Evolutionary conservation across 2,113 vertebrate genomes (phyloP).

Genomic region (Erythrocercus mccallii): DNA sequence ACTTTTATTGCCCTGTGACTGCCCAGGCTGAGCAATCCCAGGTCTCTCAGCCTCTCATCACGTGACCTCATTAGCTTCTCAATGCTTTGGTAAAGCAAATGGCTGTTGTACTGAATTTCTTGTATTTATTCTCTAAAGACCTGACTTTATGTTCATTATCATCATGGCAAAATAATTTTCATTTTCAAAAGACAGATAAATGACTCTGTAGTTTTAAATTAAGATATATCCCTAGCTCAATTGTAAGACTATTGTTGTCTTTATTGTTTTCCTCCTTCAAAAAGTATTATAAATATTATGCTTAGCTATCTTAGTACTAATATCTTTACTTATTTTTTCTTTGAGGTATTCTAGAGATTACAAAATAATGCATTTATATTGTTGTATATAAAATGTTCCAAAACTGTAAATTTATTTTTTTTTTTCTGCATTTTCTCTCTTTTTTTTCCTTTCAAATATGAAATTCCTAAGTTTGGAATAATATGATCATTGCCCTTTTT

Average conservation of each 20-base stretch:
- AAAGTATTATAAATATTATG: neutral
- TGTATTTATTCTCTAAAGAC: neutral
- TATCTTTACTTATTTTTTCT: neutral
- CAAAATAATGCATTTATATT: neutral
- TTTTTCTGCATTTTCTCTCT: neutral
- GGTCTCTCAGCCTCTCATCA: neutral
- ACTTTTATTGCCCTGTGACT: neutral
- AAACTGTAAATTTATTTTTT: neutral
- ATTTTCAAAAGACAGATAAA: neutral
- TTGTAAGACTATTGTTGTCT: neutral
- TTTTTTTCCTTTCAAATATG: neutral
- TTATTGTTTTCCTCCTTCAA: neutral
- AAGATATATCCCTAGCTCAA: neutral
- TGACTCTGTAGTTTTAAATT: neutral
- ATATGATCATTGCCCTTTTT: neutral
- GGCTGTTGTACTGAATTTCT: neutral
- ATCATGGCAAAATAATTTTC: neutral
- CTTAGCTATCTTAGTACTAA: neutral
- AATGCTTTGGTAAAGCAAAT: neutral
- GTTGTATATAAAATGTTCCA: neutral
- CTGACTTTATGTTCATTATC: neutral
- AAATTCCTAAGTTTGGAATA: neutral
- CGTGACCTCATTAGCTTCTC: fast-evolving
- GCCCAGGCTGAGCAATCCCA: neutral
- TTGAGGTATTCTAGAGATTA: neutral